Evolutionary conservation across 1,140 invertebrate species (phyloP), one percentile per base, ranked within the genome.

Genomic region (Triops longicaudatus): DNA sequence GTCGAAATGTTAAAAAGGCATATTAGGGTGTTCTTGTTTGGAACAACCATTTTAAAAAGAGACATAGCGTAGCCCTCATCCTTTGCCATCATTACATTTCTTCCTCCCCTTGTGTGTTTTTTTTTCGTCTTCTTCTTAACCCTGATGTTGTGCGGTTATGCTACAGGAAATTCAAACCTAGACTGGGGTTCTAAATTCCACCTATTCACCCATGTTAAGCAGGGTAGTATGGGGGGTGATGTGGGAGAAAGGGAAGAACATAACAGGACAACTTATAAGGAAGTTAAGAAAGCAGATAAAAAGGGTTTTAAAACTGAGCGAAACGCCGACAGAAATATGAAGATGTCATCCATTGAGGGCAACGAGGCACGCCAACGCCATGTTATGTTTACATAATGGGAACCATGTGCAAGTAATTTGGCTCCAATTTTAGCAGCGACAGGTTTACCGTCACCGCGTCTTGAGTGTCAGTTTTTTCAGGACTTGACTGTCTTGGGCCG

Each of bases 361-460:
- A 63, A 63, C 50, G 50, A 63, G 50, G n/a, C 50, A 63, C n/a
- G 50, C 50, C 50, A 63, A 63, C n/a, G 50, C 50, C 50, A 63
- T 63, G 50, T 63, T 63, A 63, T 63, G 50, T 63, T 63, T 63
- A 63, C 50, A 22, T 63, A 63, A 63, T 63, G 50, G 50, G n/a
- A 22, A 63, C 50, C 50, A 63, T 63, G 50, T 63, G 50, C 50
- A 22, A 63, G 50, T 63, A 63, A 63, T 63, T 63, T 63, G 22
- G 50, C 50, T 63, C 50, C 50, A 22, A 63, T 63, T 63, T 14
- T 3, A 22, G 50, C 50, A 63, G 50, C 50, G 50, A 63, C 50
- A 63, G 50, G 50, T 63, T 63, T 63, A 63, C 17, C 50, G 50
- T 63, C 50, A 63, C 50, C 50, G 50, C 50, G 22, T 22, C 22